Conservation (phyloP, 2,113 vertebrate genomes). For the Lepus americanus region DNA sequence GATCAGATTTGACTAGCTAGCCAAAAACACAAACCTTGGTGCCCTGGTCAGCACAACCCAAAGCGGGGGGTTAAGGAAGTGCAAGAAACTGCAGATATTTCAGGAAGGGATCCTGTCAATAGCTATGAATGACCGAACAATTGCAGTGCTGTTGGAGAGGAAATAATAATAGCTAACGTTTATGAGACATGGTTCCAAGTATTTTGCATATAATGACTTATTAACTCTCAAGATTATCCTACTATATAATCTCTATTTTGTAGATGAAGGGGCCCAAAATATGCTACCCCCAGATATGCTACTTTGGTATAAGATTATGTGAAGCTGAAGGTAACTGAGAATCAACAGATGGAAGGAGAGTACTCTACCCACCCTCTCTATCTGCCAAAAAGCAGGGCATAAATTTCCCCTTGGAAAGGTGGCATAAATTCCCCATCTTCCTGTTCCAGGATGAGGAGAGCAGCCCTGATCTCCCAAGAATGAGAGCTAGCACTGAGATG, state of each 20-base stretch:
- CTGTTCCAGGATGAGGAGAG: too few species aligned
- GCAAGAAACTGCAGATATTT: not conserved
- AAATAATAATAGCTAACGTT: not conserved
- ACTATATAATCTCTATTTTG: not conserved
- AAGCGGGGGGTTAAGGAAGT: not conserved
- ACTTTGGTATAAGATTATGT: not conserved
- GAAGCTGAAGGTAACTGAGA: not conserved
- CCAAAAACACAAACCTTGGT: not conserved
- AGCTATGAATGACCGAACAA: not conserved
- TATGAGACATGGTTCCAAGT: not conserved
- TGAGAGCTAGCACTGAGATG: too few species aligned
- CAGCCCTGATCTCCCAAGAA: too few species aligned
- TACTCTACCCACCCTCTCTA: not conserved
- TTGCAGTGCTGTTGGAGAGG: not conserved
- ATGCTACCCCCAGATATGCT: not conserved
- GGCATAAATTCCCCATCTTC: too few species aligned
- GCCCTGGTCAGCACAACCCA: not conserved
- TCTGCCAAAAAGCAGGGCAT: not conserved
- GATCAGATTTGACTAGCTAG: not conserved
- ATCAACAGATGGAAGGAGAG: not conserved
- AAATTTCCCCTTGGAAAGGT: not conserved
- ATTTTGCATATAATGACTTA: not conserved
- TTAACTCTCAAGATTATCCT: not conserved
- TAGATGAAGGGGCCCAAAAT: not conserved
- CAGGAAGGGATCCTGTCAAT: too few species aligned